These are phyloP conservation scores for Halcyon malimbica DNA, from an alignment of 2,113 vertebrate genomes.

Conservation along the genomic window DNA sequence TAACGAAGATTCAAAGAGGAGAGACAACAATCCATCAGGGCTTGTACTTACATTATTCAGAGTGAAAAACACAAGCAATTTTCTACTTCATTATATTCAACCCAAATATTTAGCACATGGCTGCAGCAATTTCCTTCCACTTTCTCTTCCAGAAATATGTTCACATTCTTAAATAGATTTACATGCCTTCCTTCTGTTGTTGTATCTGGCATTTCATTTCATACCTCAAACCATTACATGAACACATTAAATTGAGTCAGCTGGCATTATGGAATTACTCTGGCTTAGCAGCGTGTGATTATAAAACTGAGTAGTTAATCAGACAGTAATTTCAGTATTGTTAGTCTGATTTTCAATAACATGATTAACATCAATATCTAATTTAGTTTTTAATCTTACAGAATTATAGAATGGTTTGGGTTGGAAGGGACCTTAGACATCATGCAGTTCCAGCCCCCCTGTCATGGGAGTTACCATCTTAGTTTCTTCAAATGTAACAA, in stretches of 20 bases:
- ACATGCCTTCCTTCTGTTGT: background rate
- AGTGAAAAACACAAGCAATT: background rate
- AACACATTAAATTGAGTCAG: background rate
- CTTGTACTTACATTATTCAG: background rate
- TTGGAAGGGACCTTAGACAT: background rate
- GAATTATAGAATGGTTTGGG: background rate
- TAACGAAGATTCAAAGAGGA: background rate
- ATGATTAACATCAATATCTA: slow-evolving; percentile 9
- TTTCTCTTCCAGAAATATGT: background rate
- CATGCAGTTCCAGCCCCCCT: background rate
- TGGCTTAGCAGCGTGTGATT: background rate
- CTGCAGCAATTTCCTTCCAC: background rate
- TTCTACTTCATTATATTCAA: background rate
- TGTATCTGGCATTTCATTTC: background rate
- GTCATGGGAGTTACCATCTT: background rate
- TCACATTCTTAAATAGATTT: background rate
- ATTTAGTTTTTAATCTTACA: background rate
- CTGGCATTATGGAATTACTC: background rate
- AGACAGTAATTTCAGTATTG: slow-evolving; percentile 4
- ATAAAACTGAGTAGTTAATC: background rate
- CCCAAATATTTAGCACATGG: background rate
- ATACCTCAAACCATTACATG: background rate
- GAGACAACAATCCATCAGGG: background rate
- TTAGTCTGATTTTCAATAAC: slow-evolving; percentile 13
- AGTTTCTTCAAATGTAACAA: background rate